Percentiles rank a stretch among this genome's conserved stretches.
Conservation (phyloP, 2,113 vertebrate genomes). For the Myrmecobius fasciatus region DNA sequence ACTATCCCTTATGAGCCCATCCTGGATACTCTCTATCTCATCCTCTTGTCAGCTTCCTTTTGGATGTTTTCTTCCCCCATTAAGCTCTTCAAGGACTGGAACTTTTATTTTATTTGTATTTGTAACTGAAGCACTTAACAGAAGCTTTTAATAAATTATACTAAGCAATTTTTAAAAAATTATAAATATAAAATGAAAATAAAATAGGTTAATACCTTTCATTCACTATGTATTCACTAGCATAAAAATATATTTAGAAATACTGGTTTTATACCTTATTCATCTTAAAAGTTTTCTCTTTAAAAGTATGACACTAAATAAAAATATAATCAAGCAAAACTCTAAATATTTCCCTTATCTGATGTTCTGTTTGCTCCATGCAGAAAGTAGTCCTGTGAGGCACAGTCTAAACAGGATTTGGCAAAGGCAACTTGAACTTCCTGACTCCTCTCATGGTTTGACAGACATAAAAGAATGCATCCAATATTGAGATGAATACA, state of each 20-base stretch:
- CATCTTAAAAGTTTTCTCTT: not conserved
- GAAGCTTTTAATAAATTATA: not conserved
- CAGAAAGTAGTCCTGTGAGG: not conserved
- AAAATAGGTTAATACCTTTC: not conserved
- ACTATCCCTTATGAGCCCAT: not conserved
- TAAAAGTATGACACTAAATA: not conserved
- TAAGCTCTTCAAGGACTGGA: not conserved
- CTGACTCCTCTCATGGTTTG: not conserved
- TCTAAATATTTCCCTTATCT: slow-evolving; percentile 10
- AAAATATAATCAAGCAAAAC: slow-evolving; percentile 20
- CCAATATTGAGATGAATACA: not conserved
- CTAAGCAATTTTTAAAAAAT: not conserved
- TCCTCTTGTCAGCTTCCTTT: not conserved
- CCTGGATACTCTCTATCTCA: not conserved
- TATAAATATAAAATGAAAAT: not conserved
- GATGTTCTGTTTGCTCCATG: not conserved
- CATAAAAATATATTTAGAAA: not conserved
- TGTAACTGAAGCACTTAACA: not conserved
- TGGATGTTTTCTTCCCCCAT: not conserved
- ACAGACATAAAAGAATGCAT: not conserved
- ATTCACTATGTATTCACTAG: slow-evolving; percentile 4
- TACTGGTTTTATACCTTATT: rapidly evolving
- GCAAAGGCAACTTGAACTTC: not conserved
- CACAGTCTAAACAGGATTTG: not conserved
- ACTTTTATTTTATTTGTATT: not conserved